These are phyloP conservation scores for Automeris io DNA, from an alignment of 2,888 invertebrate genomes.

Conservation along the genomic window DNA sequence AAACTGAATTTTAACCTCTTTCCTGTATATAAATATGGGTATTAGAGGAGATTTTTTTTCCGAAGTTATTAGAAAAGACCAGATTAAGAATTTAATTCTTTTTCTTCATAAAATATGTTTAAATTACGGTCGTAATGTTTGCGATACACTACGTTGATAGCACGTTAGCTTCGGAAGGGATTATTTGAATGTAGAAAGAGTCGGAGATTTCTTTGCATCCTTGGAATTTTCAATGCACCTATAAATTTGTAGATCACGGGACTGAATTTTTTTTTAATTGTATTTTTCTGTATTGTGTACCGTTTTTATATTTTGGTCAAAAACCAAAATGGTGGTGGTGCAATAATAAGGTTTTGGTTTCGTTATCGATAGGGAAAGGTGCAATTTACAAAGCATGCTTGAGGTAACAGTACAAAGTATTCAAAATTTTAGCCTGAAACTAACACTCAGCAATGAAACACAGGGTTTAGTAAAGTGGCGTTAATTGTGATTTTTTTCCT, in stretches of 20 bases:
- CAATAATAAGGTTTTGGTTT: conserved; percentile 15
- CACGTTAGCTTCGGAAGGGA: conserved; percentile 52
- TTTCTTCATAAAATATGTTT: conserved; percentile 4
- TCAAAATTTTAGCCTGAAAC: conserved; percentile 31
- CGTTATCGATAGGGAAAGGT: conserved; percentile 6
- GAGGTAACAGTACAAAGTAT: conserved; percentile 21
- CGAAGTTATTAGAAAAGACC: no score
- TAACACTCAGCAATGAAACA: conserved; percentile 16
- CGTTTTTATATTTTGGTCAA: conserved; percentile 9
- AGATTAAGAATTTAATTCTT: no score
- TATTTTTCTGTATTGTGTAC: conserved; percentile 14
- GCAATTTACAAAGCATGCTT: conserved; percentile 24
- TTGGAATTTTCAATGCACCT: conserved; percentile 33
- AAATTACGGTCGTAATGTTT: conserved; percentile 38
- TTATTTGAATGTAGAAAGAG: conserved; percentile 38
- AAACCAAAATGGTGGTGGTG: conserved; percentile 14
- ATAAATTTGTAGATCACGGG: conserved; percentile 25
- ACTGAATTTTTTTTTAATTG: conserved; percentile 13
- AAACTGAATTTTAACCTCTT: no score
- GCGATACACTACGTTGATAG: conserved; percentile 36
- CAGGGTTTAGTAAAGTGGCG: conserved; percentile 9
- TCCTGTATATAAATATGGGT: no score
- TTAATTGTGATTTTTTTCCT: conserved; percentile 49
- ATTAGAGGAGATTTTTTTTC: no score
- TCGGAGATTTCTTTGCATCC: conserved; percentile 23